A percentile compares a stretch with the other conserved stretches of the same genome.
These are phyloP conservation scores for Diachasma alloeum DNA, from an alignment of 1,140 invertebrate genomes.

Conservation along the genomic window DNA sequence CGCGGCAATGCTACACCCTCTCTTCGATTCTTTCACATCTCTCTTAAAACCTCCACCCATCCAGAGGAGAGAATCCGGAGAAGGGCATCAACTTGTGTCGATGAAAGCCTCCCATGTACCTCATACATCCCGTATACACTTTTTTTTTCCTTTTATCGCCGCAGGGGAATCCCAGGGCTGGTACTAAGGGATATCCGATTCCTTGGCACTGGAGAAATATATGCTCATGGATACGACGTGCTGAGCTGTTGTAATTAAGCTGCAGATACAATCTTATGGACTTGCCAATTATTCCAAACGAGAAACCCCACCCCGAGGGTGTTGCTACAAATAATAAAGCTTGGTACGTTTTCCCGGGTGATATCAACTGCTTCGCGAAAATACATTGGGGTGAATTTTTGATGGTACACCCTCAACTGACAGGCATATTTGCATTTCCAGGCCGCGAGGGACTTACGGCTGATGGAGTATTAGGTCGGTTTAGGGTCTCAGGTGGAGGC, in stretches of 20 bases:
- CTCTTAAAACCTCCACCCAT: background rate
- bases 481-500: too few relatives aligned
- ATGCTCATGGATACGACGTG: background rate
- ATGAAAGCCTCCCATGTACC: background rate
- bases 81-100: slow-evolving; percentile 7
- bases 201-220: background rate
- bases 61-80: background rate
- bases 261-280: slow-evolving; percentile 24
- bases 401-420: background rate
- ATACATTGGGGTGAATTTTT: background rate
- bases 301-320: slow-evolving; percentile 9
- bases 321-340: slow-evolving; percentile 27
- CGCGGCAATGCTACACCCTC: background rate
- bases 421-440: too few relatives aligned
- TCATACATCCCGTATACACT: background rate
- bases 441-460: too few relatives aligned
- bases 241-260: slow-evolving; percentile 14
- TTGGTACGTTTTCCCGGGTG: background rate
- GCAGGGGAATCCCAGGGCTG: background rate
- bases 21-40: background rate
- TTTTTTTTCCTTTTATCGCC: background rate
- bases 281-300: slow-evolving; percentile 22
- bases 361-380: background rate
- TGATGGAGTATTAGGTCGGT: too few relatives aligned
- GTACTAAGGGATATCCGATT: background rate